Base-by-base conservation (phyloP, 2,797 vertebrate genomes). In the Sebastes cheni region DNA sequence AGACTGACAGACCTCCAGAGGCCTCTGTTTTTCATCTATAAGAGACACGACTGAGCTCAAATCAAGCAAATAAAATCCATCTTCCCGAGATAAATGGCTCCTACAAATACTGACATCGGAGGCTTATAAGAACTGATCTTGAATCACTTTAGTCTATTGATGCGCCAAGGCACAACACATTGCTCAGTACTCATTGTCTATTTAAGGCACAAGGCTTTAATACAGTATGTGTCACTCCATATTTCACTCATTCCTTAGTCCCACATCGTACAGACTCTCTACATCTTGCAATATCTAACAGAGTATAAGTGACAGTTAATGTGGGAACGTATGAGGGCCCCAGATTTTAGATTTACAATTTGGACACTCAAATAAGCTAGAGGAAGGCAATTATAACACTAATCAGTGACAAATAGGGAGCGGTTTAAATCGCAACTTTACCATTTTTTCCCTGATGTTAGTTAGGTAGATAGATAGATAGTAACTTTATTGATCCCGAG, bases 31-130 rank as follows among this genome's bases (percentile, higher is more conserved):
- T 82, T 27, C 12, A 75, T 77, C 20, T 69, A 25, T 39, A 58
- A 61, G 65, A 86, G 30, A 67, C 16, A 67, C 18, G 64, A 80
- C 2, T 71, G n/a, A 62, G 59, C 58, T 64, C 52, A 72, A 65
- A 72, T 70, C 14, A 61, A 22, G 52, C 67, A 62, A 66, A 82
- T 58, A 29, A 30, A 74, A 75, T 39, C 0, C 4, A 46, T 69
- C 34, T 42, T 54, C 25, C 20, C 7, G 13, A 60, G 36, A 80
- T 60, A 66, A 79, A 54, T 30, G 72, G 29, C 39, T 58, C 32
- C 32, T 20, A 6, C n/a, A 70, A 60, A 82, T 30, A 39, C 18
- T 30, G 60, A 56, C 18, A 64, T 0, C 10, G 22, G 20, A 32
- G 8, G 56, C 25, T 62, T 27, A 23, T 32, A 32, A 52, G 67